These are phyloP conservation scores for Esox lucius DNA, from an alignment of 2,797 vertebrate species.

Conservation along the genomic window DNA sequence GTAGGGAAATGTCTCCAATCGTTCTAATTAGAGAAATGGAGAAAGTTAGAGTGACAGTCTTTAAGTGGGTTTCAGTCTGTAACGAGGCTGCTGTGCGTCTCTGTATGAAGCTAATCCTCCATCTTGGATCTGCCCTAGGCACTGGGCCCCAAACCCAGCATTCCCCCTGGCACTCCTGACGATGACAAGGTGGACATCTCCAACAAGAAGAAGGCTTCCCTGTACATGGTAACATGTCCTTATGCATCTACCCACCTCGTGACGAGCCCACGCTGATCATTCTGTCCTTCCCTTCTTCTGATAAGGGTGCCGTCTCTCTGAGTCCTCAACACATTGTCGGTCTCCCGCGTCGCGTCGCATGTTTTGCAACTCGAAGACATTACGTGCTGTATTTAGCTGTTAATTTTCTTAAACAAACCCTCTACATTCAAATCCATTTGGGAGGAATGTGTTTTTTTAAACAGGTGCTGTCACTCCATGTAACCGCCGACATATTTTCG, in stretches of 20 bases:
- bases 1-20: conserved; percentile 21
- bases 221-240: conserved; percentile 73
- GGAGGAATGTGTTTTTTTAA: not conserved
- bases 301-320: not conserved
- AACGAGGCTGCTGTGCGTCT: not conserved
- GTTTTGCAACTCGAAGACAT: not conserved
- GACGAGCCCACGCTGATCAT: not conserved
- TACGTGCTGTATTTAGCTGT: not conserved
- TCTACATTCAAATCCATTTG: not conserved
- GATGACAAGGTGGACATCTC: conserved; percentile 64
- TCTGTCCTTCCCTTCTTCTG: not conserved
- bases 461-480: not conserved
- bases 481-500: not conserved
- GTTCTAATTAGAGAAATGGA: conserved; percentile 27
- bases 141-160: conserved; percentile 67
- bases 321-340: not conserved
- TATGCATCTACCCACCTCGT: not conserved
- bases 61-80: not conserved
- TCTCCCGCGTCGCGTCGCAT: not conserved
- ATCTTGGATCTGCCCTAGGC: conserved; percentile 50
- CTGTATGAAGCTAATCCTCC: not conserved
- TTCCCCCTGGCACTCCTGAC: conserved; percentile 62
- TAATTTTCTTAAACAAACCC: not conserved
- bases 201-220: conserved; percentile 74
- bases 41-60: not conserved